phyloP scores from a whole-genome alignment of 2,888 invertebrate genomes.

The Drosophila borborema region DNA sequence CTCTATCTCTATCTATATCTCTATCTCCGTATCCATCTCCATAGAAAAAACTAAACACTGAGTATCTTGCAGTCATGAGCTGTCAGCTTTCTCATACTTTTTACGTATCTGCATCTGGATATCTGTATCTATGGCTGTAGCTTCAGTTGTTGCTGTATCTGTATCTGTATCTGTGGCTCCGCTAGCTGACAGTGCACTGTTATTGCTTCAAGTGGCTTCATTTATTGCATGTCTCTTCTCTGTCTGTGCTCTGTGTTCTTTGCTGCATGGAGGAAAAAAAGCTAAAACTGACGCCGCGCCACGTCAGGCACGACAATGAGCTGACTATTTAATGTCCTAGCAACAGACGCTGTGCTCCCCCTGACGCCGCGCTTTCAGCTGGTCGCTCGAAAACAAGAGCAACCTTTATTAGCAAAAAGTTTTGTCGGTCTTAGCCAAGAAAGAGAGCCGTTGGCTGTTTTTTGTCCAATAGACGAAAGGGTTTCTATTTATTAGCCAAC shows the following conservation, averaged over 20 bases:
- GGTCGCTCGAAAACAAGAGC: slow-evolving; percentile 66
- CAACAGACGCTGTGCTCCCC: slow-evolving; percentile 3
- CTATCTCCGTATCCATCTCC: neutral
- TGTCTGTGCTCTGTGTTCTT: slow-evolving; percentile 23
- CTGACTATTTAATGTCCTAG: slow-evolving; percentile 74
- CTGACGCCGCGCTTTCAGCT: slow-evolving; percentile 6
- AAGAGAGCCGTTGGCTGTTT: slow-evolving; percentile 62
- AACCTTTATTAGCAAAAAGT: slow-evolving; percentile 76
- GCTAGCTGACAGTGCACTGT: slow-evolving; percentile 63
- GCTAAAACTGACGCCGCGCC: slow-evolving; percentile 67
- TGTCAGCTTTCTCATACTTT: neutral
- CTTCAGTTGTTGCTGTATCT: slow-evolving; percentile 1
- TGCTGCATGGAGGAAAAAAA: slow-evolving; percentile 37
- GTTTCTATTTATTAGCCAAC: slow-evolving; percentile 74
- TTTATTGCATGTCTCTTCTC: slow-evolving; percentile 56
- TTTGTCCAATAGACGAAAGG: slow-evolving; percentile 66
- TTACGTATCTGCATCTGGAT: slow-evolving; percentile 17
- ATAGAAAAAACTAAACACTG: neutral
- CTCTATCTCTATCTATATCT: neutral
- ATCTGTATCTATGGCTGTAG: slow-evolving; percentile 19
- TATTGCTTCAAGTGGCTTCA: slow-evolving; percentile 76
- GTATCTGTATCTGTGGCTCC: slow-evolving; percentile 39
- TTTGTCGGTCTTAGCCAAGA: slow-evolving; percentile 58
- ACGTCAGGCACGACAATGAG: slow-evolving; percentile 75
- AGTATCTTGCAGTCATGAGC: slow-evolving; percentile 10